Evolutionary conservation across 2,113 vertebrate genomes (phyloP).

Genomic region (Paratilapia polleni): DNA sequence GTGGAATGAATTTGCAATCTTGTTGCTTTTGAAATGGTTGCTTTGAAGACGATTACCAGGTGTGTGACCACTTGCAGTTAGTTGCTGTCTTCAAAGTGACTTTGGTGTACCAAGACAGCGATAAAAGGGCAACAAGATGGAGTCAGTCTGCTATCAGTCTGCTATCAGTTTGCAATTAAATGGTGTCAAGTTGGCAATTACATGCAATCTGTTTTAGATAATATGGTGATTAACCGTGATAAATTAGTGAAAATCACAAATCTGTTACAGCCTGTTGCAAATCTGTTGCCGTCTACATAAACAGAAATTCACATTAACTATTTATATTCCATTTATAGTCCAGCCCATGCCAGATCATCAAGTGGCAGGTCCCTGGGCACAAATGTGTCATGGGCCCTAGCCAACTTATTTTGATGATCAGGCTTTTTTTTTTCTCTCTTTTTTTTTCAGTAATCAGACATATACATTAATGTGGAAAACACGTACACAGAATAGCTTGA

Average conservation of each 20-base stretch:
- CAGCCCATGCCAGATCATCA: too few species aligned
- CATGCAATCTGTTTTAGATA: too few species aligned
- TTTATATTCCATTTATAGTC: too few species aligned
- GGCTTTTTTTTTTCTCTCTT: too few species aligned
- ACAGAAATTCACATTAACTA: background rate
- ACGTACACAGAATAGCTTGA: too few species aligned
- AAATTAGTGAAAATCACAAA: background rate
- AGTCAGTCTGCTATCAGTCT: fast-evolving
- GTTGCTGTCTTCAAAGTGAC: background rate
- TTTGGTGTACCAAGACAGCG: background rate
- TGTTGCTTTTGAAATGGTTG: background rate
- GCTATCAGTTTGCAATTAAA: background rate
- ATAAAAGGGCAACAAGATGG: background rate
- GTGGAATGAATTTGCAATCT: fast-evolving
- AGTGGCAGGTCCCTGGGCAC: too few species aligned
- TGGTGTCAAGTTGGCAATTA: background rate
- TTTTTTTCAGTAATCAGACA: too few species aligned
- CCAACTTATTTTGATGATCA: too few species aligned
- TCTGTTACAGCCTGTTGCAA: fast-evolving
- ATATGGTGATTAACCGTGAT: background rate
- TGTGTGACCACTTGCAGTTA: too few species aligned
- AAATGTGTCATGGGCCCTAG: too few species aligned
- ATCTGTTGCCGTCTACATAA: fast-evolving
- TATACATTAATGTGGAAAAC: too few species aligned
- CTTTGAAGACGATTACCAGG: background rate